Conservation (phyloP, 2,888 invertebrate genomes). For the Campoplex nolae region DNA sequence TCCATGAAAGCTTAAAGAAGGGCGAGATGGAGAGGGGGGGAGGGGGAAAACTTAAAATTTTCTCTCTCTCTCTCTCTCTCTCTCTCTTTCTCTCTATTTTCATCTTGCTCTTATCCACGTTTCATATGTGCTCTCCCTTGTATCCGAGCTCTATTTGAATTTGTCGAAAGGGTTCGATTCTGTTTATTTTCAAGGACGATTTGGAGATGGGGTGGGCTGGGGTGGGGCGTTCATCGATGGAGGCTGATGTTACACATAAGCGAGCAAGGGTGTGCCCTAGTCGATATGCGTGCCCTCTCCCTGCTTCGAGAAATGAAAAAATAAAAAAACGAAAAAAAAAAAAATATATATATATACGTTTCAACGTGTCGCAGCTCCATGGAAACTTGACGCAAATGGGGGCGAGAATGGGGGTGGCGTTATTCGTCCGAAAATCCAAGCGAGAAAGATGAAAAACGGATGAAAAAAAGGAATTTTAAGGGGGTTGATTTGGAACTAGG, state of each 20-base stretch:
- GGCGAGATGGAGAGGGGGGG: neutral
- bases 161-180: conserved; percentile 77
- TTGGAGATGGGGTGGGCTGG: conserved; percentile 59
- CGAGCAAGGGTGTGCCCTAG: conserved; percentile 47
- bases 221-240: conserved; percentile 65
- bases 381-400: conserved; percentile 56
- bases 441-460: conserved; percentile 50
- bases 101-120: conserved; percentile 33
- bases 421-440: conserved; percentile 35
- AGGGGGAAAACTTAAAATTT: conserved; percentile 49
- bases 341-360: conserved; percentile 26
- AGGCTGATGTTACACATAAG: conserved; percentile 72
- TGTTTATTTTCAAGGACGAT: conserved; percentile 76
- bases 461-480: conserved; percentile 42
- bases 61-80: conserved; percentile 1
- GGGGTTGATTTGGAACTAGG: conserved; percentile 44
- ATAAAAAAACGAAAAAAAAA: conserved; percentile 24
- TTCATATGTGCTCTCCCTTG: conserved; percentile 26
- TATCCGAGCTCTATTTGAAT: conserved; percentile 72
- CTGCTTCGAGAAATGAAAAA: conserved; percentile 16
- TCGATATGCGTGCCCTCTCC: conserved; percentile 44
- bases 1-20: conserved; percentile 49
- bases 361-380: conserved; percentile 50
- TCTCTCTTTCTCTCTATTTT: conserved; percentile 16
- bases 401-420: conserved; percentile 62